Percentiles rank a stretch among this genome's conserved stretches.
Conservation (phyloP, 2,888 invertebrate species). For the Emmelina monodactyla region DNA sequence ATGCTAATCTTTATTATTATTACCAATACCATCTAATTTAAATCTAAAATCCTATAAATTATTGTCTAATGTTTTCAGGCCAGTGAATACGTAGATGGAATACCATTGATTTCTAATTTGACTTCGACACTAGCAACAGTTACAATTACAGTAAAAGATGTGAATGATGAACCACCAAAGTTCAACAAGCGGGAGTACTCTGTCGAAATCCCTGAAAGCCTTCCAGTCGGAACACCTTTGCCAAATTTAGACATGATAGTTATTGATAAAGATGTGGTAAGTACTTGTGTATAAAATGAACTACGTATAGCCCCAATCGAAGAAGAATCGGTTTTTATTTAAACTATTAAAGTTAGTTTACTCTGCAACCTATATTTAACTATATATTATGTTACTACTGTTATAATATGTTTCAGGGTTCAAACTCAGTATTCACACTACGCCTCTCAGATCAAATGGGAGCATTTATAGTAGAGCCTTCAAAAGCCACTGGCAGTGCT, state of each 20-base stretch:
- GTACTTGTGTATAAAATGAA: slow-evolving; percentile 25
- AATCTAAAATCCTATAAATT: too few species aligned
- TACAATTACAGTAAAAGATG: slow-evolving; percentile 85
- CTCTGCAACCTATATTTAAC: too few species aligned
- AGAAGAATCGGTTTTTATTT: too few species aligned
- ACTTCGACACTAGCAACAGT: slow-evolving; percentile 77
- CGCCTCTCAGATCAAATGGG: slow-evolving; percentile 81
- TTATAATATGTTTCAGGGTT: too few species aligned
- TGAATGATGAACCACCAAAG: slow-evolving; percentile 87
- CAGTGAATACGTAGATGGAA: slow-evolving; percentile 78
- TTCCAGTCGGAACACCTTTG: slow-evolving; percentile 80
- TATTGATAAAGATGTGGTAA: slow-evolving; percentile 84
- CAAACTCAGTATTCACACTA: slow-evolving; percentile 83
- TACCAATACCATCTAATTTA: too few species aligned
- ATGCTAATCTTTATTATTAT: too few species aligned
- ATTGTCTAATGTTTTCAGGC: too few species aligned
- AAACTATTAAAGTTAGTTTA: too few species aligned
- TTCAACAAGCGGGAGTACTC: slow-evolving; percentile 85
- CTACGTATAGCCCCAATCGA: too few species aligned
- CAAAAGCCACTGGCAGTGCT: slow-evolving; percentile 79
- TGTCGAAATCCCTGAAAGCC: slow-evolving; percentile 83
- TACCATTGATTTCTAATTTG: slow-evolving; percentile 70
- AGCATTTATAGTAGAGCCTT: slow-evolving; percentile 85
- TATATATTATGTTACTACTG: too few species aligned
- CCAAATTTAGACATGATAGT: slow-evolving; percentile 86